Conservation (phyloP, 35 echinoderm and acorn worm species). For the Apostichopus parvimensis region DNA sequence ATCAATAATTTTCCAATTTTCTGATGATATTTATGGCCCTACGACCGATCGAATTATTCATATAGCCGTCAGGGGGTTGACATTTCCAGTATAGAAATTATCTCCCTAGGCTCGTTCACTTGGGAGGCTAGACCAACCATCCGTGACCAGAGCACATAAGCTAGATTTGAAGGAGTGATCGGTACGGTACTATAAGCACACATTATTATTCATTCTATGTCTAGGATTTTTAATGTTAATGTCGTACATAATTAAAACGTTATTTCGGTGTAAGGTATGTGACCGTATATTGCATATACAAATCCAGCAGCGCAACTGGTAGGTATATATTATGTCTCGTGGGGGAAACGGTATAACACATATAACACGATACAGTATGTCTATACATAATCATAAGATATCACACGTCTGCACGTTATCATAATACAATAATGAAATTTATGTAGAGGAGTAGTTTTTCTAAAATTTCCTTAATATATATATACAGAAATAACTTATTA, state of each 20-base stretch:
- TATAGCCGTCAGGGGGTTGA: constrained; percentile 36
- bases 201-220: neutral
- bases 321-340: too few relatives aligned
- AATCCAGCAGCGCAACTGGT: too few relatives aligned
- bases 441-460: too few relatives aligned
- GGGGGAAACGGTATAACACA: too few relatives aligned
- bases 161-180: too few relatives aligned
- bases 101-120: neutral
- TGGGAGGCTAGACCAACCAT: neutral
- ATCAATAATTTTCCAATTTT: constrained; percentile 21
- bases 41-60: constrained; percentile 21
- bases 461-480: too few relatives aligned
- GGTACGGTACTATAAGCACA: neutral
- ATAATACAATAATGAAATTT: too few relatives aligned
- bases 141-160: neutral
- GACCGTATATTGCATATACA: too few relatives aligned
- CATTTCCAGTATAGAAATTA: constrained; percentile 24
- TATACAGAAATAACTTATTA: too few relatives aligned
- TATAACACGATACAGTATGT: too few relatives aligned
- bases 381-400: too few relatives aligned
- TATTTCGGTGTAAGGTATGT: neutral
- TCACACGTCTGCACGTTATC: too few relatives aligned
- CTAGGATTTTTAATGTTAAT: neutral
- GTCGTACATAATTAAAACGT: constrained; percentile 4
- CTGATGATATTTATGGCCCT: neutral